Evolutionary conservation across 2,888 invertebrate genomes (phyloP), one percentile per base, ranked within the genome.

Genomic region (Rhogogaster chlorosoma): DNA sequence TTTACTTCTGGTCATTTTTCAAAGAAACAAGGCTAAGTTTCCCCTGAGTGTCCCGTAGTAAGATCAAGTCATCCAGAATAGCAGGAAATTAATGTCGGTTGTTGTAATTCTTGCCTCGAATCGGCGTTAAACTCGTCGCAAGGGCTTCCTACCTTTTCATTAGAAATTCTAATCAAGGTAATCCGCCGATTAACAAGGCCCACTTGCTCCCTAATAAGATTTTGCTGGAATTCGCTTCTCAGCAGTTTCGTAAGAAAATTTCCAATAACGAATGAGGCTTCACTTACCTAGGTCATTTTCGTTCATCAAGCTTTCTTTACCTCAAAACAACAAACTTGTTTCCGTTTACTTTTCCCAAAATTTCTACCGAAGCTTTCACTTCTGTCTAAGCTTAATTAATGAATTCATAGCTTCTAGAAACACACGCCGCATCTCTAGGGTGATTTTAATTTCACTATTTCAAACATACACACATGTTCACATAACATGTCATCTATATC

Each of bases 101-200:
- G 75, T 45, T 75, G 15, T 75, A 45, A 75, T 75, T 42, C 75
- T 45, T 75, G 45, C n/a, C 45, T 42, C 36, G 75, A 42, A 75
- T 75, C 75, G 36, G 26, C 36, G 45, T 75, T 75, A 45, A 45
- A 75, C 75, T 75, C 45, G 38, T 75, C 75, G 45, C 61, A 75
- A 26, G 45, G 70, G 70, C 32, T 70, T 70, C 36, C 70, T 70
- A 70, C 70, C 70, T 70, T 70, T 70, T 70, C 70, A 70, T 70
- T 70, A 70, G 70, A 70, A 70, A 70, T 70, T 70, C 70, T 70
- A 70, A 70, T 70, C 70, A 70, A n/a, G 70, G 70, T 70, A 70
- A 70, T 70, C 36, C 70, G 36, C 45, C 42, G 18, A 45, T 42
- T 75, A 75, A 78, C 49, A 75, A 15, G 12, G 15, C 32, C 22